Evolutionary conservation across 1,140 invertebrate genomes (phyloP).

Genomic region (Hyles euphorbiae): DNA sequence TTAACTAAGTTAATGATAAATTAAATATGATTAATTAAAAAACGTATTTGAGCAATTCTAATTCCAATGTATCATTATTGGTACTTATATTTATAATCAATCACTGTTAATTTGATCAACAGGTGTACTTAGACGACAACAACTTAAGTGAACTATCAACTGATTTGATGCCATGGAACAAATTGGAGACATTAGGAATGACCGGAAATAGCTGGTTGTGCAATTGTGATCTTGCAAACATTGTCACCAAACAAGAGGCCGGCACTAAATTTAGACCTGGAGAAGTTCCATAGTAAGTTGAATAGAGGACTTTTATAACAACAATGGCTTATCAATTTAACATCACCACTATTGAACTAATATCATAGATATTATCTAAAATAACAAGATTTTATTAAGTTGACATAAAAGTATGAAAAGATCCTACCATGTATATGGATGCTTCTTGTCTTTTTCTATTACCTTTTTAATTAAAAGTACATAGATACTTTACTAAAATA

Average conservation of each 20-base stretch:
- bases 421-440: no score
- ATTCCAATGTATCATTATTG: no score
- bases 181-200: slow-evolving; percentile 71
- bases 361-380: not conserved
- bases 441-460: no score
- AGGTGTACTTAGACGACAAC: slow-evolving; percentile 75
- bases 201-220: slow-evolving; percentile 78
- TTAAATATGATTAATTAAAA: no score
- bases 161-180: slow-evolving; percentile 64
- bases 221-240: slow-evolving; percentile 73
- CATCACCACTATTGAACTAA: not conserved
- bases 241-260: slow-evolving; percentile 55
- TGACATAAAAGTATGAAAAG: not conserved
- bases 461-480: no score
- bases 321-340: no score
- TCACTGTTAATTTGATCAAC: slow-evolving; percentile 11
- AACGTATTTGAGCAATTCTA: no score
- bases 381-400: not conserved
- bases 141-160: slow-evolving; percentile 68
- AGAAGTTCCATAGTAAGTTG: slow-evolving; percentile 62
- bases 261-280: slow-evolving; percentile 52
- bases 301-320: not conserved
- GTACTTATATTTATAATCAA: no score
- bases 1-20: no score
- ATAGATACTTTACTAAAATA: no score